Base-by-base conservation (phyloP, 2,888 invertebrate genomes). In the Erebia aethiops region DNA sequence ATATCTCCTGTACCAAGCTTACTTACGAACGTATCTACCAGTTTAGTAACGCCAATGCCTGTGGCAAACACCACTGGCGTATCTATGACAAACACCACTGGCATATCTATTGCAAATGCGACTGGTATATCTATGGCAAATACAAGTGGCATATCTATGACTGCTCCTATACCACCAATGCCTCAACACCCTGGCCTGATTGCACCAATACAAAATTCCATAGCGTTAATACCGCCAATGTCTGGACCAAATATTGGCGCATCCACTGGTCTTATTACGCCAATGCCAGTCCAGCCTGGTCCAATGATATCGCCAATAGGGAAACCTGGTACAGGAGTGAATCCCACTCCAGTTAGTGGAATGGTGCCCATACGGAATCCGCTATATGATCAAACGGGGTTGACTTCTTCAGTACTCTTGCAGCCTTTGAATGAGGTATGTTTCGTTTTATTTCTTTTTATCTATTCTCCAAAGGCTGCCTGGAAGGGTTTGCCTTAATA, bases 381-480 rank as follows among this genome's bases (percentile, higher is more conserved):
- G 14, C 74, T 93, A 61, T 92, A 92, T 71, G 90, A 92, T 51
- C 91, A 92, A 75, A 77, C 88, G 1, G 90, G 90, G 1, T 69
- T 92, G 54, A 88, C 92, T 0, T 90, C 92, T 0, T 92, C 92
- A 0, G 91, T 93, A 4, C 79, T 93, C 1, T 76, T 93, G 61
- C 91, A 93, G 75, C 92, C 92, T 18, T 82, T 93, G 75, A 93
- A 92, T 78, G 91, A 93, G 89, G 92, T 93, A 58, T 11, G 56
- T 56, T n/a, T 41, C 9, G 16, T 52, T 5, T 7, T 35, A 35
- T 35, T 35, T 35, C 35, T 7, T 7, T 35, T 35, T 35, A 7
- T 7, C 26, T 26, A 26, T 26, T 26, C 5, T 7, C 35, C 35
- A 35, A 35, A 35, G 35, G 35, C 2, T 35, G 35, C 7, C 35